Evolutionary conservation across 1,140 invertebrate species (phyloP).

Genomic region (Sycophaga agraensis): DNA sequence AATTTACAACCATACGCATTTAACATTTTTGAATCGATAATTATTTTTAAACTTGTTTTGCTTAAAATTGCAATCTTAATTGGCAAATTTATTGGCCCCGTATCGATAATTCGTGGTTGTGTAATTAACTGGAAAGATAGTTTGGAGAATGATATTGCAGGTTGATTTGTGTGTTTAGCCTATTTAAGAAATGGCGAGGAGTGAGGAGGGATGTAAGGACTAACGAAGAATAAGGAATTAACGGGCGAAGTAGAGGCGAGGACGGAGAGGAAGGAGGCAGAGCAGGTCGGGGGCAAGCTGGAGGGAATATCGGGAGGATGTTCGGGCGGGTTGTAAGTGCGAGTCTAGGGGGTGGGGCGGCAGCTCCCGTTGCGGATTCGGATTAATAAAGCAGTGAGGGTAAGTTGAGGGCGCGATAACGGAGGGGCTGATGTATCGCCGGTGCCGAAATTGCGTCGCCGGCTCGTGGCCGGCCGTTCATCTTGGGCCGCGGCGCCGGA

Average conservation of each 20-base stretch:
- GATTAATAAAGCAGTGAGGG: constrained; percentile 42
- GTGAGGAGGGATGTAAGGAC: constrained; percentile 7
- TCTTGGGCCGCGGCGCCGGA: constrained; percentile 2
- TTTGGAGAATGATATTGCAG: too few relatives aligned
- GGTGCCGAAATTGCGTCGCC: constrained; percentile 17
- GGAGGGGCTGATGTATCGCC: constrained; percentile 12
- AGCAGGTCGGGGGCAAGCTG: not conserved
- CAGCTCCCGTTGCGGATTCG: too few relatives aligned
- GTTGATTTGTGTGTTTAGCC: too few relatives aligned
- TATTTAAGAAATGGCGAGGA: not conserved
- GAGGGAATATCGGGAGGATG: constrained; percentile 7
- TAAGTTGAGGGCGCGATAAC: constrained; percentile 26
- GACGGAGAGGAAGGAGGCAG: not conserved
- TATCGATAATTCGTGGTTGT: too few relatives aligned
- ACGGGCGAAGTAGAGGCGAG: constrained; percentile 30
- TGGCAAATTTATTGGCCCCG: too few relatives aligned
- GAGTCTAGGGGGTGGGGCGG: constrained; percentile 30
- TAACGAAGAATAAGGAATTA: constrained; percentile 31
- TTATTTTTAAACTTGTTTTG: too few relatives aligned
- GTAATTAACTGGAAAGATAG: too few relatives aligned
- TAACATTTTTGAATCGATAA: too few relatives aligned
- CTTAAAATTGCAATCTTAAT: too few relatives aligned
- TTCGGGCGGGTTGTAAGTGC: constrained; percentile 27
- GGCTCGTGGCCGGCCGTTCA: constrained; percentile 9
- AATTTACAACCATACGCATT: too few relatives aligned